Percentiles rank a stretch among this genome's conserved stretches.
Conservation (phyloP, 2,888 invertebrate genomes). For the Ennomos fuscantarius region DNA sequence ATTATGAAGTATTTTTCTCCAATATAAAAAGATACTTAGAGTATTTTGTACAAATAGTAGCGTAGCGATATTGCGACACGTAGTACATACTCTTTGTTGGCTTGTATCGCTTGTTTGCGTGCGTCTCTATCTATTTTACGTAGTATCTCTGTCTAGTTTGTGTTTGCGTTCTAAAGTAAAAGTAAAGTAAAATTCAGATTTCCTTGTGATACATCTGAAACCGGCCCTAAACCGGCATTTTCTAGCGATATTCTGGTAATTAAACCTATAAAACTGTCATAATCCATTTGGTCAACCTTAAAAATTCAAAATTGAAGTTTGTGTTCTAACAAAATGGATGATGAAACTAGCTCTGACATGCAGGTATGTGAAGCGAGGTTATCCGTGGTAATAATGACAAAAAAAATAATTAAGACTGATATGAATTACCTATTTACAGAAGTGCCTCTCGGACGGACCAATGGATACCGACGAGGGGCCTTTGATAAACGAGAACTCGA, state of each 20-base stretch:
- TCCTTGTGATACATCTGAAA: no score
- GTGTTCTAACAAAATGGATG: conserved; percentile 49
- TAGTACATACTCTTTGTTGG: no score
- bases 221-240: no score
- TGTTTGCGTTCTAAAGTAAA: no score
- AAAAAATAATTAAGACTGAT: background rate
- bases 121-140: no score
- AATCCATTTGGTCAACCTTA: conserved; percentile 3
- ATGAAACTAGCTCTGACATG: conserved; percentile 74
- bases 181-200: no score
- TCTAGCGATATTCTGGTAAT: background rate
- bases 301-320: conserved; percentile 1
- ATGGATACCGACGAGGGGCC: conserved; percentile 81
- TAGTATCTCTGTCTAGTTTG: no score
- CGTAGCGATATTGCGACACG: no score
- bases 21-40: no score
- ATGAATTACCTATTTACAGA: conserved; percentile 55
- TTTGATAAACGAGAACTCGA: conserved; percentile 77
- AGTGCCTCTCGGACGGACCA: conserved; percentile 68
- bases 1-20: no score
- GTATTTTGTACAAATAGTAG: no score
- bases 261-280: background rate
- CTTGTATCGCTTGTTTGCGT: no score
- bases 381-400: conserved; percentile 17
- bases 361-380: conserved; percentile 62